These are phyloP conservation scores for Anguilla megastoma DNA, from an alignment of 2,797 vertebrate species.

Conservation along the genomic window DNA sequence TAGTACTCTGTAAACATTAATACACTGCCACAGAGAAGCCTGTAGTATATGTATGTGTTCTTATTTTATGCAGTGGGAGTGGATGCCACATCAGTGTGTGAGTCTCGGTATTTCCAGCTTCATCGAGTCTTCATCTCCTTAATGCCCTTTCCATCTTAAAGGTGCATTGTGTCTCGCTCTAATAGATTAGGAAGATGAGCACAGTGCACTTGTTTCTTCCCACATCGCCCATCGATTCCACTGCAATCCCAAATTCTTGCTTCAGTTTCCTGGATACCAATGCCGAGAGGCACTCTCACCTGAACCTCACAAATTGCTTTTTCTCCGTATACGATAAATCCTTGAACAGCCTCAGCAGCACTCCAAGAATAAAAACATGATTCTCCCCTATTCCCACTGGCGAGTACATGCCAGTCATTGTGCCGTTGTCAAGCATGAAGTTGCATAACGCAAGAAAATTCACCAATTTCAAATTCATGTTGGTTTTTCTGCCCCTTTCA, in stretches of 20 bases:
- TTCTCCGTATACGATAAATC: constrained; percentile 25
- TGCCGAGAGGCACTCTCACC: constrained; percentile 29
- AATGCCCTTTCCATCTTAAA: neutral
- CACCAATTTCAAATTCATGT: neutral
- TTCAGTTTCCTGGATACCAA: neutral
- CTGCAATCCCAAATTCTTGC: neutral
- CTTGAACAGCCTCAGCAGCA: constrained; percentile 10
- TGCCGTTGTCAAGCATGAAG: neutral
- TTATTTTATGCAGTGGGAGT: neutral
- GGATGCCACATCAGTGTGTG: constrained; percentile 8
- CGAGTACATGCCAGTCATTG: constrained; percentile 29
- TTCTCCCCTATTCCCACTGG: constrained; percentile 27
- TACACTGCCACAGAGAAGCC: too few relatives aligned
- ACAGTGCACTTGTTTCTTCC: neutral
- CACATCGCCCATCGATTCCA: neutral
- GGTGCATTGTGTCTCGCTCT: constrained; percentile 2
- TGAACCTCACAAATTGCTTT: constrained; percentile 29
- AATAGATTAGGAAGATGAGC: neutral
- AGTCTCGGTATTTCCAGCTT: neutral
- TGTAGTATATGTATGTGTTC: neutral
- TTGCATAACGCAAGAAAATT: neutral
- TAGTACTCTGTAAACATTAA: neutral
- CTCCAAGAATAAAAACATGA: constrained; percentile 29
- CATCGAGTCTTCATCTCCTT: neutral
- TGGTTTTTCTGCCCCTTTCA: neutral